Conservation (phyloP, 2,113 vertebrate genomes). For the Ondatra zibethicus region DNA sequence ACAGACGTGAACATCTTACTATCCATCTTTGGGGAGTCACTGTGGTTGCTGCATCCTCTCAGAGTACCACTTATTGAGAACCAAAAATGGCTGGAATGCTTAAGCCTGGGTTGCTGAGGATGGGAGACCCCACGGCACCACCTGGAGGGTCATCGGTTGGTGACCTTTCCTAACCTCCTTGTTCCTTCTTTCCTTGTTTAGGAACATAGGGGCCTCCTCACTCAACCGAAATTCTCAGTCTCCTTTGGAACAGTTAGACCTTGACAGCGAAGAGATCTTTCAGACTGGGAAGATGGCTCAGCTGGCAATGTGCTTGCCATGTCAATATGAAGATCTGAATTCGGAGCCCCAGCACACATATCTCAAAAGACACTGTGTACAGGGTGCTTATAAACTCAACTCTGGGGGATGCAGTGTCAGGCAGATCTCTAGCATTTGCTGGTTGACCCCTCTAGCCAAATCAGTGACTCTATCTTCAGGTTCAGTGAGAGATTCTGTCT, state of each 20-base stretch:
- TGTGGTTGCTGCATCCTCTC: conserved; percentile 8
- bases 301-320: background rate
- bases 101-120: background rate
- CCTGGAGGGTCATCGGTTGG: too few species aligned
- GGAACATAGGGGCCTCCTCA: background rate
- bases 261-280: background rate
- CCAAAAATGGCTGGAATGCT: background rate
- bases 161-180: background rate
- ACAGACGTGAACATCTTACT: background rate
- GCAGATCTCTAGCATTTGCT: background rate
- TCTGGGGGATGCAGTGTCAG: too few species aligned
- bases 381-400: background rate
- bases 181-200: background rate
- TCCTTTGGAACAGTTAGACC: background rate
- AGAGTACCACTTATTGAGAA: background rate
- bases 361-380: background rate
- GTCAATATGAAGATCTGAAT: background rate
- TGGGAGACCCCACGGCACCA: background rate
- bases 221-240: background rate
- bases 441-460: background rate
- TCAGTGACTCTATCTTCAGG: background rate
- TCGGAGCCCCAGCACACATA: background rate
- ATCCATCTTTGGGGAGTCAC: background rate
- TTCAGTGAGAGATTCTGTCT: background rate
- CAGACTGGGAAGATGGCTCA: background rate